Base-by-base conservation (phyloP, 2,888 invertebrate genomes). In the Mesopsocus fuscifrons region DNA sequence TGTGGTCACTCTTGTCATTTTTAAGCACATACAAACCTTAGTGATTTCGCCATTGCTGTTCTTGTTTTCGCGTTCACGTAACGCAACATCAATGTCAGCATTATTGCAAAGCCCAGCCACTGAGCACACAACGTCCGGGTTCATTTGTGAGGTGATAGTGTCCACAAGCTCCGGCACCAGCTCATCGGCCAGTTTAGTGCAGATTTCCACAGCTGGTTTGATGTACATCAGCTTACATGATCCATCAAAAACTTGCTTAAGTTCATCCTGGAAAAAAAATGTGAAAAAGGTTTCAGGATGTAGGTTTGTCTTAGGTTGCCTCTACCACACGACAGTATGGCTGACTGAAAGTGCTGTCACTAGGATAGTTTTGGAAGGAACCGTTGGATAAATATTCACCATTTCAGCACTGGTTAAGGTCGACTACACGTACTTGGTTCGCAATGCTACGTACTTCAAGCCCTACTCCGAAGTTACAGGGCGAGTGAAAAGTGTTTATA, bases 101-200 rank as follows among this genome's bases (percentile, higher is more conserved):
- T 71, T 87, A 58, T 89, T 88, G 53, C 89, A 89, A 4, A 89
- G 71, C 1, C 88, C 88, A 42, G 88, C 84, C 9, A 87, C 82
- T 0, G 82, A 73, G 59, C 88, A 89, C 26, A 89, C 88, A 26
- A 77, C 72, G 57, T 81, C 77, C 1, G 89, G 88, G 64, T 91
- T 80, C 89, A 91, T 89, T 62, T 89, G 71, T 0, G 89, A 89
- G 1, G 84, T 77, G 35, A 91, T 61, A 1, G 85, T 82, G 56
- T 91, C 89, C 22, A 89, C 74, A 44, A 91, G 59, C 56, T 91
- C 84, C 0, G 87, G 84, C 41, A 87, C 77, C 57, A 83, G 88
- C 53, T 88, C 71, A 57, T 91, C 87, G 0, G 78, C 82, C 43
- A 89, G 52, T 53, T 72, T 74, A 46, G 74, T 71, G 56, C 89